Percentiles rank a stretch among this genome's conserved stretches.
Evolutionary conservation across 2,888 invertebrate species (phyloP).

Genomic region (Listrodromus nycthemerus): DNA sequence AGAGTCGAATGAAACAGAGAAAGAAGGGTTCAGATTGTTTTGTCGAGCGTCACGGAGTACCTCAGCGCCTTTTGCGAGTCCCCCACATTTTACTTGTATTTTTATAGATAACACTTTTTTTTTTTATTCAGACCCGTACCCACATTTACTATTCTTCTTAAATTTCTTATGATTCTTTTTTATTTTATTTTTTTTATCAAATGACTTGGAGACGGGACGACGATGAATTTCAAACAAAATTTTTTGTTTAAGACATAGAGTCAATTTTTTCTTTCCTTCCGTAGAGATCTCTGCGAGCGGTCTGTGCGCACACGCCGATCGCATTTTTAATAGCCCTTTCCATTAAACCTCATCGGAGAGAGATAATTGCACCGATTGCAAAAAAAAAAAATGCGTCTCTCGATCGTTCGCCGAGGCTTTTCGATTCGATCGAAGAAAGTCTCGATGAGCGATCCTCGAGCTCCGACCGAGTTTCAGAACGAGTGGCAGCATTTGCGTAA

Average conservation of each 20-base stretch:
- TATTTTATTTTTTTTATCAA: conserved; percentile 38
- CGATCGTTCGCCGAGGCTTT: conserved; percentile 33
- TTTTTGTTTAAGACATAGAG: not conserved
- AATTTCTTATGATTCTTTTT: not conserved
- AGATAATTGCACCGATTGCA: conserved; percentile 14
- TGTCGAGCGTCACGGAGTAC: not conserved
- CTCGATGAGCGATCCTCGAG: conserved; percentile 26
- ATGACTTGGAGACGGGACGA: conserved; percentile 44
- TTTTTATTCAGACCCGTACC: not conserved
- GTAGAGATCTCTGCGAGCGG: not conserved
- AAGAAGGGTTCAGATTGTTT: not conserved
- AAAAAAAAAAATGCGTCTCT: not conserved
- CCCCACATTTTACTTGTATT: conserved; percentile 1
- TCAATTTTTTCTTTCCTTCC: not conserved
- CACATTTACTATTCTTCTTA: conserved; percentile 1
- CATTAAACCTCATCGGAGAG: conserved; percentile 51
- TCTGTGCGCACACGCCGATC: not conserved
- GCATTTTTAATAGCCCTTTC: not conserved
- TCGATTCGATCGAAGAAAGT: conserved; percentile 11
- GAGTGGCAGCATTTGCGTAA: conserved; percentile 2
- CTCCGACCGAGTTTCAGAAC: not conserved
- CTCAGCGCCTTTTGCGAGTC: not conserved
- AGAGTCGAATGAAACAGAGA: conserved; percentile 21
- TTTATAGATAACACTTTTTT: conserved; percentile 22
- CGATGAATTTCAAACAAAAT: conserved; percentile 20